These are phyloP conservation scores for Tachina grossa DNA, from an alignment of 2,888 invertebrate genomes.

Conservation along the genomic window DNA sequence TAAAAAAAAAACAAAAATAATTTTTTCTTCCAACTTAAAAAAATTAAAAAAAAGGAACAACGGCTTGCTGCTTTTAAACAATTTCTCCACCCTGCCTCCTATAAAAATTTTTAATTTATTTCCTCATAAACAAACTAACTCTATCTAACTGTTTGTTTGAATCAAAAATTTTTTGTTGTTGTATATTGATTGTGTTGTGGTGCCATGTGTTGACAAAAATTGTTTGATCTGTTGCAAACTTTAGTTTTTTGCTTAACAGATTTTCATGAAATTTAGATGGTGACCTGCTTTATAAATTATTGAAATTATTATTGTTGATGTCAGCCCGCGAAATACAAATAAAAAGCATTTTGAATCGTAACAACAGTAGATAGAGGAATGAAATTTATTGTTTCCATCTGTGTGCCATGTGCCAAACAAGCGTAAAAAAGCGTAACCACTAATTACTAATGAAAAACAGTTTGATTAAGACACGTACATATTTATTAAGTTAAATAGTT, in stretches of 20 bases:
- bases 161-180: slow-evolving; percentile 72
- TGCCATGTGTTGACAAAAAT: slow-evolving; percentile 75
- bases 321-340: slow-evolving; percentile 33
- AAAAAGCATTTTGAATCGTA: slow-evolving; percentile 22
- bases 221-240: slow-evolving; percentile 83
- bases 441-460: too few relatives aligned
- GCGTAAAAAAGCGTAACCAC: too few relatives aligned
- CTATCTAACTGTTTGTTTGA: slow-evolving; percentile 63
- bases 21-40: too few relatives aligned
- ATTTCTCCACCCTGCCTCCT: slow-evolving; percentile 41
- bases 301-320: slow-evolving; percentile 26
- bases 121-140: not conserved
- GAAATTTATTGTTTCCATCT: too few relatives aligned
- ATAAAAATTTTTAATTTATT: not conserved
- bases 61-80: slow-evolving; percentile 11
- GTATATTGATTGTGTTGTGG: slow-evolving; percentile 68
- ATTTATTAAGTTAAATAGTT: too few relatives aligned
- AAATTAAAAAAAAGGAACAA: too few relatives aligned
- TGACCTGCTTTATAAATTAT: slow-evolving; percentile 16
- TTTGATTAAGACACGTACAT: too few relatives aligned
- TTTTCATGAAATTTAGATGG: slow-evolving; percentile 63
- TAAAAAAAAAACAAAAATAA: not conserved
- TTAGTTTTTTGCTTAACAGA: slow-evolving; percentile 80
- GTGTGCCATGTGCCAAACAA: too few relatives aligned
- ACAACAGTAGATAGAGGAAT: not conserved